phyloP scores from a whole-genome alignment of 1,140 invertebrate species.

The Aphelinus atriplicis region DNA sequence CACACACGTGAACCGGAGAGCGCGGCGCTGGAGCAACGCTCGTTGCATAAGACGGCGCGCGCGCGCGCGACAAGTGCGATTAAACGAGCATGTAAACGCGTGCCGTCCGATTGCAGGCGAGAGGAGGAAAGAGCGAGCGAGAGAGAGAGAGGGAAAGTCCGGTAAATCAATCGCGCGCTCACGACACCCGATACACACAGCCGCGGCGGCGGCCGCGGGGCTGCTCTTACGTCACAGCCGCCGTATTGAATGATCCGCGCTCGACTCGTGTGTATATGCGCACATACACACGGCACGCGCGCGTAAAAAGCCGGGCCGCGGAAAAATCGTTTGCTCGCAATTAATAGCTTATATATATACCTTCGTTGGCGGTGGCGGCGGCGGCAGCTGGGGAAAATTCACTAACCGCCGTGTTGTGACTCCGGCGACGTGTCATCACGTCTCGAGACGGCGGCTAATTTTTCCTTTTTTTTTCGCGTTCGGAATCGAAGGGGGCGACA shows the following conservation, averaged over 20 bases:
- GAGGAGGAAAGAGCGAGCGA: neutral
- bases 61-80: conserved; percentile 40
- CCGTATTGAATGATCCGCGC: conserved; percentile 26
- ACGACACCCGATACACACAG: conserved; percentile 38
- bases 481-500: no score
- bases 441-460: no score
- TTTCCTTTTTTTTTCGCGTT: no score
- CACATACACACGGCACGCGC: no score
- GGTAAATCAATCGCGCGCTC: conserved; percentile 48
- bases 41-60: conserved; percentile 39
- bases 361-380: no score
- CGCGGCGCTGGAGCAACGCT: neutral
- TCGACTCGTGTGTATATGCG: neutral
- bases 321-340: no score
- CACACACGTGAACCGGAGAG: neutral
- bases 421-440: no score
- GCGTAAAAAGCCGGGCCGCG: no score
- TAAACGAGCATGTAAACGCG: conserved; percentile 40
- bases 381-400: no score
- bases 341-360: no score
- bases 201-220: no score
- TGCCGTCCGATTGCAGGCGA: neutral
- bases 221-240: conserved; percentile 5
- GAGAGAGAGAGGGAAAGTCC: conserved; percentile 28
- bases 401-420: no score